Conservation (phyloP, 2,797 vertebrate genomes). For the Eulemur mongoz region DNA sequence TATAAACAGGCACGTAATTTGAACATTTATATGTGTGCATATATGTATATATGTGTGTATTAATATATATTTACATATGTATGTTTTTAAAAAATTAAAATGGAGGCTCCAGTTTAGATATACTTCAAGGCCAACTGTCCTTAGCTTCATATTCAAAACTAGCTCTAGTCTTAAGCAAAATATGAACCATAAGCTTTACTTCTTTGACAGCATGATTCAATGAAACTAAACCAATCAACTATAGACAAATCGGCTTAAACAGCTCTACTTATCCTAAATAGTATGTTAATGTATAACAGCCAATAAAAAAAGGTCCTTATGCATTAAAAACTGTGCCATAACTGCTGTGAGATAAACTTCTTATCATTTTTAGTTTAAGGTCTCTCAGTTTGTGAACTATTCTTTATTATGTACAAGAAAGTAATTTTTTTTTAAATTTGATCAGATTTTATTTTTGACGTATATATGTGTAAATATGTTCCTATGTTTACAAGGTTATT, state of each 20-base stretch:
- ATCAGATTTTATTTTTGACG: background rate
- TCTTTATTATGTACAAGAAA: background rate
- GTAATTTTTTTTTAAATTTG: background rate
- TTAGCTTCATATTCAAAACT: background rate
- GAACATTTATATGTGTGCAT: background rate
- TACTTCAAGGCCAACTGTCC: no score
- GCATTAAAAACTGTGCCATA: background rate
- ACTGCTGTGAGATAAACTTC: no score
- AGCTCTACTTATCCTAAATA: background rate
- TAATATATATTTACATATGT: background rate
- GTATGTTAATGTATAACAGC: background rate
- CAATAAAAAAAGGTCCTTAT: background rate
- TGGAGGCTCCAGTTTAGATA: background rate
- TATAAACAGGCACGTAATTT: background rate
- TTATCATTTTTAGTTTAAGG: no score
- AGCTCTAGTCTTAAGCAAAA: background rate
- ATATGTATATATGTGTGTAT: background rate
- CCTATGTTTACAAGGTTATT: background rate
- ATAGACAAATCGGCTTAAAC: background rate
- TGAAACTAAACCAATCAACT: no score
- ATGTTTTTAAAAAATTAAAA: background rate
- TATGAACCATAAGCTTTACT: background rate
- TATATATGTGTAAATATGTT: background rate
- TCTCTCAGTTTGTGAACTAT: background rate
- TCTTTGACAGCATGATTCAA: background rate